Base-by-base conservation (phyloP, 2,113 vertebrate species). In the Pogonocichla stellata region DNA sequence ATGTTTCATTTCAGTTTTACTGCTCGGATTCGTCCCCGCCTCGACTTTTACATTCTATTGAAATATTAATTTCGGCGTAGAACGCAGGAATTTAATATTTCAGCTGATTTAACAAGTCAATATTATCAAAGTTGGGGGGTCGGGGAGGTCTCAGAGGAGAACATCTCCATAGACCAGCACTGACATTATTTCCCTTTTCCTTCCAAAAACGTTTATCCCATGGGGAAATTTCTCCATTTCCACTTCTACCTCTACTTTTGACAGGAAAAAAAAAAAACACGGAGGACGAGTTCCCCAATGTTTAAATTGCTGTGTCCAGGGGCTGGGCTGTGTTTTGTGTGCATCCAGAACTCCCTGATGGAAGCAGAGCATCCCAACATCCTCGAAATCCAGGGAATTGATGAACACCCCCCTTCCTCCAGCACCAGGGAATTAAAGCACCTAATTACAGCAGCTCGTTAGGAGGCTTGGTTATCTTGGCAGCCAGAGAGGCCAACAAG, bases 381-480 rank as follows among this genome's bases (percentile, higher is more conserved):
- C 85, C 79, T 10, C 2, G 0, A 31, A 58, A 75, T 31, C 20
- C 47, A 16, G 71, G 50, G 86, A 77, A 73, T 2, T 54, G 82
- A 43, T 26, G 38, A 70, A 8, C 33, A 34, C 16, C 36, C 31
- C 12, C 12, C 2, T 75, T 93, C 73, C 75, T 47, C 54, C 40
- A 14, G 45, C 8, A 1, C n/a, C 7, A 0, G 57, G 87, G 70
- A 79, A 71, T 45, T 70, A 67, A 92, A 66, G 78, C 62, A 42
- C 78, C 90, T 92, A 82, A 96, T 92, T 94, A 94, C 50, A 73
- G 92, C 74, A 83, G 88, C 95, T 94, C 34, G 4, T 94, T 82
- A 92, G 86, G 90, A 94, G 88, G 82, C 62, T 70, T 4, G 66
- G 79, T 92, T 94, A 82, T 95, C 88, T 90, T 66, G 93, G 95